Evolutionary conservation across 2,888 invertebrate genomes (phyloP).

Genomic region (Poecilobothrus nobilitatus): DNA sequence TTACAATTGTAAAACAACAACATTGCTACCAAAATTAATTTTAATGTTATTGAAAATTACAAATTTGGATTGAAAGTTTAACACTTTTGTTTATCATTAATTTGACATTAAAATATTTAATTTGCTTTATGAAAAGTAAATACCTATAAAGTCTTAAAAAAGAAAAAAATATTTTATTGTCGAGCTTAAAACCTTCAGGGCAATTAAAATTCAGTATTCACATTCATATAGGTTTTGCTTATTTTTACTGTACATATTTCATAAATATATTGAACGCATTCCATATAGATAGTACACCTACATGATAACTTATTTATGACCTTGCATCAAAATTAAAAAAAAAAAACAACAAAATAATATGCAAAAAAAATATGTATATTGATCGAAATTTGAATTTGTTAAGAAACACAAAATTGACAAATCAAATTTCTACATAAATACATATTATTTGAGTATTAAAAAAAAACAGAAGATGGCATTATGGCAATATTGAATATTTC

Average conservation of each 20-base stretch:
- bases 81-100: background rate
- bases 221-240: background rate
- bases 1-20: background rate
- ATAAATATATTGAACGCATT: no score
- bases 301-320: background rate
- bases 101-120: background rate
- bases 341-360: no score
- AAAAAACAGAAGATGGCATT: no score
- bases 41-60: background rate
- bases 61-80: background rate
- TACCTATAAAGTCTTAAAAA: background rate
- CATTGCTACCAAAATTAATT: background rate
- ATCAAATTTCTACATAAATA: no score
- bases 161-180: background rate
- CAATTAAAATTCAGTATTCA: background rate
- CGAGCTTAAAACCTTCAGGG: background rate
- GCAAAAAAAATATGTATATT: no score
- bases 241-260: no score
- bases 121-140: background rate
- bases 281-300: background rate
- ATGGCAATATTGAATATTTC: no score
- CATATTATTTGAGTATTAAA: no score
- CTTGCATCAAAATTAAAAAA: background rate
- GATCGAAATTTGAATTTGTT: no score
- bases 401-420: no score